These are phyloP conservation scores for Anastatus disparis DNA, from an alignment of 1,140 invertebrate species.

Conservation along the genomic window DNA sequence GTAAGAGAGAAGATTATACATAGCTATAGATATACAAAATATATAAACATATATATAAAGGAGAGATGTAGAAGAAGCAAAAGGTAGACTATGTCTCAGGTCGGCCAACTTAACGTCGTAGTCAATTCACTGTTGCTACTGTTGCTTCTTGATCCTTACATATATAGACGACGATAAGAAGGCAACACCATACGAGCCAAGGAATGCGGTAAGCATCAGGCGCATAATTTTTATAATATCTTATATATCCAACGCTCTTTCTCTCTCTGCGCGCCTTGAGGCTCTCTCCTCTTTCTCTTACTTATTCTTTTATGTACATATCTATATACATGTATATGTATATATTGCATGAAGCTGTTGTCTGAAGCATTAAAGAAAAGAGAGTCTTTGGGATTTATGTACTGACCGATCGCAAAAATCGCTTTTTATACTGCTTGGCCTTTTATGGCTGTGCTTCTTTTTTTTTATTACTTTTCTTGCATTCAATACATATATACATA, in stretches of 20 bases:
- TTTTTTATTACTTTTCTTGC: not conserved
- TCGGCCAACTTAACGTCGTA: slow-evolving; percentile 51
- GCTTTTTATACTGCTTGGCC: slow-evolving; percentile 25
- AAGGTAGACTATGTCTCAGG: slow-evolving; percentile 48
- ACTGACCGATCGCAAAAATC: slow-evolving; percentile 23
- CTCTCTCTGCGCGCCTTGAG: too few relatives aligned
- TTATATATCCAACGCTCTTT: too few relatives aligned
- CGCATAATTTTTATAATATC: slow-evolving; percentile 35
- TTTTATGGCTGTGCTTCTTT: slow-evolving; percentile 13
- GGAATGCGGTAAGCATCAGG: slow-evolving; percentile 57
- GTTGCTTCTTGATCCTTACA: not conserved
- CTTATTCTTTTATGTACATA: not conserved
- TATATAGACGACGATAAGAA: slow-evolving; percentile 16
- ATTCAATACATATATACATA: not conserved
- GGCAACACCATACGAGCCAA: slow-evolving; percentile 54
- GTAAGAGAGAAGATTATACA: slow-evolving; percentile 6
- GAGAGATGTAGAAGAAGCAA: slow-evolving; percentile 12
- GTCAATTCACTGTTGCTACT: not conserved
- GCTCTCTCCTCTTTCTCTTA: too few relatives aligned
- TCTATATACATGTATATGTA: not conserved
- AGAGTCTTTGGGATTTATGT: slow-evolving; percentile 18
- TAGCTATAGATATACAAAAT: too few relatives aligned
- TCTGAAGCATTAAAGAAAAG: too few relatives aligned
- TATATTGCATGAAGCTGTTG: too few relatives aligned
- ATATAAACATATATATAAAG: too few relatives aligned